A percentile compares a stretch with the other conserved stretches of the same genome.
Conservation (phyloP, 1,140 invertebrate species). For the Drosophila pseudoobscura region DNA sequence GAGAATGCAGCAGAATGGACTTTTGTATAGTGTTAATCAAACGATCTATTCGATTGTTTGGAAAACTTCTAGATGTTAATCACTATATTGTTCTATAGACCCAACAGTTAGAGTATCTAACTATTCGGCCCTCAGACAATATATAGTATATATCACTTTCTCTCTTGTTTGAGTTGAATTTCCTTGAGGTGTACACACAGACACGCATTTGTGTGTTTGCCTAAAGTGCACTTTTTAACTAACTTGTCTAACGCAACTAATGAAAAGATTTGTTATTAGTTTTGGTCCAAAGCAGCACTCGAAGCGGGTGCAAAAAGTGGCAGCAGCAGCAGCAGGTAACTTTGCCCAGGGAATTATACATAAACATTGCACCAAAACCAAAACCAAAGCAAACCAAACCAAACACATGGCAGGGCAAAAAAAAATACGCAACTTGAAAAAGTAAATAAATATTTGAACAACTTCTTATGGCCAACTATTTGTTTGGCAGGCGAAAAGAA, state of each 20-base stretch:
- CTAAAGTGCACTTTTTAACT: slow-evolving; percentile 77
- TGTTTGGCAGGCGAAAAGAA: slow-evolving; percentile 56
- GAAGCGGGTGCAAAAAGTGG: slow-evolving; percentile 61
- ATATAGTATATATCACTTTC: background rate
- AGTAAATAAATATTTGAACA: slow-evolving; percentile 82
- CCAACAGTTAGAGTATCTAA: too few species aligned
- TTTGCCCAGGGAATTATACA: slow-evolving; percentile 59
- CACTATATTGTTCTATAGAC: too few species aligned
- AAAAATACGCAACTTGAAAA: slow-evolving; percentile 61
- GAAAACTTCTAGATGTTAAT: too few species aligned
- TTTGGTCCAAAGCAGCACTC: slow-evolving; percentile 38
- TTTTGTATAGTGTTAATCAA: too few species aligned
- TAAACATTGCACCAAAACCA: slow-evolving; percentile 30
- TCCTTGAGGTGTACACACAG: slow-evolving; percentile 13
- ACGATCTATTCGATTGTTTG: too few species aligned
- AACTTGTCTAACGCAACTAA: slow-evolving; percentile 80
- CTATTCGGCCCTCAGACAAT: too few species aligned
- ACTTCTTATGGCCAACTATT: slow-evolving; percentile 78
- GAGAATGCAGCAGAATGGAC: too few species aligned
- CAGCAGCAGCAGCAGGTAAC: slow-evolving; percentile 34
- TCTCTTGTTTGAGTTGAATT: slow-evolving; percentile 11
- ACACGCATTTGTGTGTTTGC: slow-evolving; percentile 66
- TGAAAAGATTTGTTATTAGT: slow-evolving; percentile 82
- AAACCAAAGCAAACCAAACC: slow-evolving; percentile 28
- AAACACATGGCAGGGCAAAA: slow-evolving; percentile 3